Evolutionary conservation across 2,113 vertebrate genomes (phyloP).

Genomic region (Istiophorus platypterus): DNA sequence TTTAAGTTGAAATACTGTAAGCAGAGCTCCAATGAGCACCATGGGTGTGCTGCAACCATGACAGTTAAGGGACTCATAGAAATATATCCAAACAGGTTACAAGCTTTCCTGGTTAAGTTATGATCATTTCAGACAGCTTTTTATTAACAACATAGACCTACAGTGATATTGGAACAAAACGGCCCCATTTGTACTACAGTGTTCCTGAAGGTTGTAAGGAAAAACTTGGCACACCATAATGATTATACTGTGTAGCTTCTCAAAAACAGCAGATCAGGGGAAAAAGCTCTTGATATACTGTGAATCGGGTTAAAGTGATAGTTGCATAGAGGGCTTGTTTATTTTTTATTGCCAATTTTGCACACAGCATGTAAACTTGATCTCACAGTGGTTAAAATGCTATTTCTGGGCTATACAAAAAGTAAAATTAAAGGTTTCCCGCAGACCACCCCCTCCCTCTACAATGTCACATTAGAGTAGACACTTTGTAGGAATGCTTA

Average conservation of each 20-base stretch:
- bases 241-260: conserved; percentile 40
- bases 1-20: conserved; percentile 62
- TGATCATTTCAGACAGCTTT: conserved; percentile 58
- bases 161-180: conserved; percentile 29
- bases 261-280: conserved; percentile 27
- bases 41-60: conserved; percentile 58
- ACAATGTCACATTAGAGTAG: conserved; percentile 33
- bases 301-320: conserved; percentile 9
- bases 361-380: conserved; percentile 26
- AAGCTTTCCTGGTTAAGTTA: conserved; percentile 57
- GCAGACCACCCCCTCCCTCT: neutral
- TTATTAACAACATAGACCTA: conserved; percentile 54
- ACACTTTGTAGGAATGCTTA: conserved; percentile 25
- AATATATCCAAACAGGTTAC: conserved; percentile 64
- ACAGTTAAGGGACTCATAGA: conserved; percentile 55
- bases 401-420: conserved; percentile 29
- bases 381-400: conserved; percentile 23
- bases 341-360: conserved; percentile 45
- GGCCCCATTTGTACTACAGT: conserved; percentile 20
- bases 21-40: conserved; percentile 41
- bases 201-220: conserved; percentile 32
- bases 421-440: conserved; percentile 30
- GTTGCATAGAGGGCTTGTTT: conserved; percentile 15
- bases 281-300: conserved; percentile 23
- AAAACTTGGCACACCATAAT: conserved; percentile 39